Percentiles rank a stretch among this genome's conserved stretches.
These are phyloP conservation scores for Iphiclides podalirius DNA, from an alignment of 2,888 invertebrate genomes.

Conservation along the genomic window DNA sequence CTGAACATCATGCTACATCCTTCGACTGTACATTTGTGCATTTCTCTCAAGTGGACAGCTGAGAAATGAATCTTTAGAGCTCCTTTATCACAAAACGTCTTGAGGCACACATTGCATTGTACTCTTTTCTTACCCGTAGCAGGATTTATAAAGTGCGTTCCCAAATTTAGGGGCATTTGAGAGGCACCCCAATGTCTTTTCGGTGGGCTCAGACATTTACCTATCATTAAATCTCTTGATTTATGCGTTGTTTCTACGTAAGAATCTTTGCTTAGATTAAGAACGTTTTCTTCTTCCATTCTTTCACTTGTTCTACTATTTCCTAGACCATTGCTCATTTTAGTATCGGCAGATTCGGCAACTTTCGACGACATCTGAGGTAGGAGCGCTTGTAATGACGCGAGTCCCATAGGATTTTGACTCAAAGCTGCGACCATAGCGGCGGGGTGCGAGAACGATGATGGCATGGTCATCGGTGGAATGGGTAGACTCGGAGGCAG, in stretches of 20 bases:
- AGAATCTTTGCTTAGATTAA: slow-evolving; percentile 73
- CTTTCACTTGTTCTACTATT: slow-evolving; percentile 58
- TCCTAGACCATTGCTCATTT: slow-evolving; percentile 46
- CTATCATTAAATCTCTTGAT: slow-evolving; percentile 74
- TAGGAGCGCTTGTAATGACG: slow-evolving; percentile 82
- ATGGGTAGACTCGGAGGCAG: slow-evolving; percentile 81
- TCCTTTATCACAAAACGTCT: slow-evolving; percentile 99
- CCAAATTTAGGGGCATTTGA: slow-evolving; percentile 88
- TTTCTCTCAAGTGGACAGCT: slow-evolving; percentile 98
- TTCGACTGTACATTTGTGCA: slow-evolving; percentile 99
- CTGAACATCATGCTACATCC: slow-evolving; percentile 99
- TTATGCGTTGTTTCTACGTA: slow-evolving; percentile 56
- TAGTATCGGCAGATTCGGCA: slow-evolving; percentile 61
- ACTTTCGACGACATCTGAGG: slow-evolving; percentile 80
- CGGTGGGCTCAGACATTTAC: slow-evolving; percentile 86
- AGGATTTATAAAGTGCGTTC: slow-evolving; percentile 95
- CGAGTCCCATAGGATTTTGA: slow-evolving; percentile 81
- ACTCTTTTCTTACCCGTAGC: slow-evolving; percentile 97
- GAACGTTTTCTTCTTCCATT: slow-evolving; percentile 64
- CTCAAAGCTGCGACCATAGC: slow-evolving; percentile 83
- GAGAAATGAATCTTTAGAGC: slow-evolving; percentile 99
- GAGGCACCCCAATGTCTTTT: slow-evolving; percentile 90
- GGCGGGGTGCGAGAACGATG: slow-evolving; percentile 80
- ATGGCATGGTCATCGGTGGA: slow-evolving; percentile 76
- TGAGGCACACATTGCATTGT: slow-evolving; percentile 98